phyloP scores from a whole-genome alignment of 2,797 vertebrate genomes.

The Emys orbicularis region DNA sequence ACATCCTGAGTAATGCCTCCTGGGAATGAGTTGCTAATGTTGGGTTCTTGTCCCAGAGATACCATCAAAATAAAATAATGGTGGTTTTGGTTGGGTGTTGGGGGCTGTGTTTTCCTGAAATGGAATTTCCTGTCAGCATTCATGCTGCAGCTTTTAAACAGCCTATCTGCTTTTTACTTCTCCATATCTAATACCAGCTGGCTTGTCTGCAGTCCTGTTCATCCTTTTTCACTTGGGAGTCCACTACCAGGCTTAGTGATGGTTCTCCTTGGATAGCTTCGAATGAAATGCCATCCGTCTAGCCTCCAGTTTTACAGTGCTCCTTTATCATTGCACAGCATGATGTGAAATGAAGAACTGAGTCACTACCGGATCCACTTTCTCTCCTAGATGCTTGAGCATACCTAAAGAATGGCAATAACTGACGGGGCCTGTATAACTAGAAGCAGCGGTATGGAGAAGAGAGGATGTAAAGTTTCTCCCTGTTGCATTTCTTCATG shows the following conservation, averaged over 20 bases:
- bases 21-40: not conserved
- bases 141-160: rapidly evolving
- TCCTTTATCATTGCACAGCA: not conserved
- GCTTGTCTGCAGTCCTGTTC: not conserved
- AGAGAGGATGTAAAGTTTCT: not conserved
- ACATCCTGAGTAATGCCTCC: not conserved
- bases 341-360: not conserved
- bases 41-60: not conserved
- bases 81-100: rapidly evolving
- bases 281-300: not conserved
- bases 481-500: not conserved
- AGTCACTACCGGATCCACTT: not conserved
- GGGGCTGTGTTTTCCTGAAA: not conserved
- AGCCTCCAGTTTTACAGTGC: not conserved
- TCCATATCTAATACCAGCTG: not conserved
- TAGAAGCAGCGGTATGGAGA: not conserved
- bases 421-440: not conserved
- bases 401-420: not conserved
- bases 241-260: not conserved
- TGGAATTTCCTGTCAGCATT: not conserved
- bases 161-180: not conserved
- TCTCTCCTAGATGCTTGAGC: not conserved
- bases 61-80: not conserved
- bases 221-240: not conserved
- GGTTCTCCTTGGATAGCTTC: not conserved